Evolutionary conservation across 2,113 vertebrate genomes (phyloP), one percentile per base, ranked within the genome.

Genomic region (Theristicus caerulescens): DNA sequence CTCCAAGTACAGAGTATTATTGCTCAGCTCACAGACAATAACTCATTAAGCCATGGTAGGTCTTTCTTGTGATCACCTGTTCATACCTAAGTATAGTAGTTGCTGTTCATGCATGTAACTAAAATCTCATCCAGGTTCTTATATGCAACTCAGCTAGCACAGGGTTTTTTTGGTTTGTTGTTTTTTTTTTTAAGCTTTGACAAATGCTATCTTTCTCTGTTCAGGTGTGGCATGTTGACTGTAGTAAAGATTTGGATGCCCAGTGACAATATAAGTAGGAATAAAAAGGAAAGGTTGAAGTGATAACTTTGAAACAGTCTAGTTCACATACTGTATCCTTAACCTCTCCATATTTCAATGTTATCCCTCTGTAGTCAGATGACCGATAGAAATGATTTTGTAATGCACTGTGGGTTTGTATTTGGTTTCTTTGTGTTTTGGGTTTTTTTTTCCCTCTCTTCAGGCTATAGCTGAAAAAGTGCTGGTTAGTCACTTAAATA

Each of bases 31-130:
- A 16, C n/a, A 71, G 74, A 81, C 38, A 81, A 13, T 29, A 32
- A 22, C n/a, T 61, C 1, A 0, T 13, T 26, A 62, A 62, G 20
- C 29, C 5, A 0, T 10, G 46, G 58, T 15, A 24, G 32, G 32
- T 64, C 13, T 38, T 40, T 38, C 13, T 22, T 58, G 44, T 22
- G 32, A 34, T 64, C 38, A 26, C 46, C 32, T 64, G 3, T 31
- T 88, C 2, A 1, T 57, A n/a, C 49, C 20, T 3, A 34, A 64
- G n/a, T 47, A 16, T 5, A 42, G 10, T 8, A n/a, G 19, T 6
- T 86, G 16, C 38, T 74, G 13, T 61, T 84, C 16, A 9, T 1
- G 4, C 40, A 58, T 0, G 0, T 69, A 79, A 25, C 73, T 70
- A 13, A 47, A 74, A 15, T 54, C 49, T 88, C 16, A 51, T 40